Evolutionary conservation across 2,113 vertebrate species (phyloP), one percentile per base, ranked within the genome.

Genomic region (Nannospalax galili): DNA sequence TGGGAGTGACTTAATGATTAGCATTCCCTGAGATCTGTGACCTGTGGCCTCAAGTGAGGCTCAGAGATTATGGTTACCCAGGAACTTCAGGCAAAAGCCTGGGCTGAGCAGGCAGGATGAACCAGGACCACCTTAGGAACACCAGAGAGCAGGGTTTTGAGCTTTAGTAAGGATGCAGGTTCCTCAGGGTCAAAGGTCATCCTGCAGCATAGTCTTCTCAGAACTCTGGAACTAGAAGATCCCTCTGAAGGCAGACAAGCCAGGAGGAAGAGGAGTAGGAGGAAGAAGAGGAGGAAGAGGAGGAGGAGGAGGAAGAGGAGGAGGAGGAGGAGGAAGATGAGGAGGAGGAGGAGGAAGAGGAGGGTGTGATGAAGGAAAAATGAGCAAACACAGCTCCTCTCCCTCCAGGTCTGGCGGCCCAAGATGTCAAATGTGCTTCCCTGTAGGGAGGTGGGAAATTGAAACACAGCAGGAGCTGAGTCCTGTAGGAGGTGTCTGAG

Each of bases 401-500:
- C 24, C 5, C 56, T 73, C 4, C 42, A 26, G 56, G 20, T n/a
- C 32, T 17, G 3, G 77, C 12, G 1, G 42, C 85, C 26, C 5
- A 0, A 19, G 37, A 37, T 4, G 1, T 17, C 28, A 20, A 2
- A 7, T 3, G 0, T 4, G 8, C 42, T 37, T 28, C 56, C 16
- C 35, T 9, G 5, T n/a, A 37, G 42, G 48, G 65, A 12, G 56
- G 9, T 8, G 0, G 3, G n/a, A 56, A 42, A 24, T 26, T 75
- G 19, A 30, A 42, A 4, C 1, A 0, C 16, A 7, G 4, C 0
- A 4, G 56, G n/a, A 10, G 6, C 24, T 30, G 64, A 22, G 7
- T 48, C 26, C 52, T 32, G 22, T 28, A 19, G 8, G 15, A 42
- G 4, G n/a, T 28, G 5, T 4, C 42, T 14, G 42, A 10, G 22